phyloP scores from a whole-genome alignment of 2,113 vertebrate species.

The Carollia perspicillata region DNA sequence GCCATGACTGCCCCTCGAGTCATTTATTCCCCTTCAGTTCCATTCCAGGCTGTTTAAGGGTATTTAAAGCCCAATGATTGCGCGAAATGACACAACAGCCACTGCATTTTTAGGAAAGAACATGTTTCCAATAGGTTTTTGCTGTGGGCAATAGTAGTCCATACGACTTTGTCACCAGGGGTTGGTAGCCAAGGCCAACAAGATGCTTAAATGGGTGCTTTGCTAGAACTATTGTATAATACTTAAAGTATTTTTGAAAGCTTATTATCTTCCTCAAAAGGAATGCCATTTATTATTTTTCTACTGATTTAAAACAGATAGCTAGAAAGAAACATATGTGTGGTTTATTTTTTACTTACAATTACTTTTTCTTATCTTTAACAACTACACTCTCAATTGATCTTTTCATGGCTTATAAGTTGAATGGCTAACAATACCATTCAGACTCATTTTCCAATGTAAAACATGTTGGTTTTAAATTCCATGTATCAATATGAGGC shows the following conservation, averaged over 20 bases:
- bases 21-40: neutral
- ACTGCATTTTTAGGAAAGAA: neutral
- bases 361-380: conserved; percentile 24
- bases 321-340: conserved; percentile 9
- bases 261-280: conserved; percentile 43
- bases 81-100: neutral
- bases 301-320: conserved; percentile 32
- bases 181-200: neutral
- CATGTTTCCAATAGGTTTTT: neutral
- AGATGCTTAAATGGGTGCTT: neutral
- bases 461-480: conserved; percentile 36
- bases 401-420: conserved; percentile 39
- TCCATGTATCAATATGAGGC: neutral
- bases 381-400: neutral
- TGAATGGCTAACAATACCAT: neutral
- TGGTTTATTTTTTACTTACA: conserved; percentile 21
- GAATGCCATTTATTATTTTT: conserved; percentile 30
- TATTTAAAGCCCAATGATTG: neutral
- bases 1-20: neutral
- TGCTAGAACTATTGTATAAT: conserved; percentile 6
- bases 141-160: neutral
- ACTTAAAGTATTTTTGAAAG: conserved; percentile 43
- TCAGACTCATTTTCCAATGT: neutral
- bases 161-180: neutral
- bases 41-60: neutral